Conservation (phyloP, 2,888 invertebrate genomes). For the Limenitis camilla region DNA sequence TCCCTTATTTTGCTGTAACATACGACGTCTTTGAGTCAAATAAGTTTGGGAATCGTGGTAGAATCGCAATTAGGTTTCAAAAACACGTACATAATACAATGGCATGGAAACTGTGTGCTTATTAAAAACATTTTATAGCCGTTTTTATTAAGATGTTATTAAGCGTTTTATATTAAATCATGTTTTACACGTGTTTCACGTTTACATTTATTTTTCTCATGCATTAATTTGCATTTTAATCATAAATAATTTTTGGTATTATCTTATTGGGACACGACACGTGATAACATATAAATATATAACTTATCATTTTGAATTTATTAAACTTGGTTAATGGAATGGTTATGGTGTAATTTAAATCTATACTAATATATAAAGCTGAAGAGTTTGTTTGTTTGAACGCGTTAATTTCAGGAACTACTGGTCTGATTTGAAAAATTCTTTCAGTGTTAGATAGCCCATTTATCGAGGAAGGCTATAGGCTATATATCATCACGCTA, state of each 20-base stretch:
- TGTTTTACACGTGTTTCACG: background rate
- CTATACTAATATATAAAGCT: too few relatives aligned
- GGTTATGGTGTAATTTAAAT: too few relatives aligned
- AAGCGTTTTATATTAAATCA: background rate
- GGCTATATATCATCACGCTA: too few relatives aligned
- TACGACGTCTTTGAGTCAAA: too few relatives aligned
- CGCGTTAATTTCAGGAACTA: too few relatives aligned
- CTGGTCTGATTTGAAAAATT: too few relatives aligned
- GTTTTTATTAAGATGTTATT: background rate
- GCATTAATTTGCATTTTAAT: background rate
- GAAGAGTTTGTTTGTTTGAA: too few relatives aligned
- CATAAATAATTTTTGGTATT: background rate
- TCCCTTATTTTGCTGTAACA: too few relatives aligned
- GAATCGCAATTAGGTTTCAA: slow-evolving; percentile 12
- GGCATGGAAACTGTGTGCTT: slow-evolving; percentile 7
- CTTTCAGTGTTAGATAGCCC: too few relatives aligned
- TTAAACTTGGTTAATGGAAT: too few relatives aligned
- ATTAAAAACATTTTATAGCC: slow-evolving; percentile 4
- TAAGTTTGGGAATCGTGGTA: background rate
- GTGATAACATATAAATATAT: slow-evolving; percentile 1
- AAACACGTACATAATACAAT: slow-evolving; percentile 8
- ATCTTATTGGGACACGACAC: background rate
- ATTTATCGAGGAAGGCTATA: too few relatives aligned
- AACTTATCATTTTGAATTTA: background rate
- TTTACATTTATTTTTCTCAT: background rate